Evolutionary conservation across 2,113 vertebrate genomes (phyloP), one percentile per base, ranked within the genome.

Genomic region (Limnothrissa miodon): DNA sequence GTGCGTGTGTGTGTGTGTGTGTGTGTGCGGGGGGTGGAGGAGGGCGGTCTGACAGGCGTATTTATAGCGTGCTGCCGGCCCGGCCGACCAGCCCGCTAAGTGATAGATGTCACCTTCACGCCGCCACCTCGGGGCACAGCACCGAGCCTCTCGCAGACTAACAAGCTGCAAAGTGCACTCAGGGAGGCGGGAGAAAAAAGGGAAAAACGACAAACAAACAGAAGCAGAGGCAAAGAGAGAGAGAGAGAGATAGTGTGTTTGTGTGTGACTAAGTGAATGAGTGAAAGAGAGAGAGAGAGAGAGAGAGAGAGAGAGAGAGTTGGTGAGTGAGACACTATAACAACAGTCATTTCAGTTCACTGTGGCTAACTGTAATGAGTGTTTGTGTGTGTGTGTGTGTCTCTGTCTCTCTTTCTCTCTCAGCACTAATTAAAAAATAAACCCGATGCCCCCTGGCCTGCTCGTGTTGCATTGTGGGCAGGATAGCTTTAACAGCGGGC

Each of bases 101-200:
- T 95, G 92, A 95, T 94, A 92, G 91, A 94, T 93, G 94, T 93
- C 92, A 94, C 94, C 93, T 94, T 94, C 93, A 91, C 91, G 88
- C 89, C 86, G 78, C 87, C 29, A 88, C 90, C 92, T 88, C 90
- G 86, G 88, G 89, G 90, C 89, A 81, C 84, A 86, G 89, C 88
- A 90, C 88, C 89, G 89, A 88, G 87, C 91, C 87, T 88, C 88
- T 90, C 87, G 89, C 87, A 84, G 86, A 90, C 90, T 93, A 93
- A 94, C 93, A 93, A 93, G 92, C 93, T 91, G 90, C 86, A 91
- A 92, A 93, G 90, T 90, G 89, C 89, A 90, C 81, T 81, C 78
- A 23, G 66, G 83, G 78, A 78, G 83, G 88, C 42, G 74, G 85
- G 89, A 88, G 83, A 86, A 88, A 29, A 23, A 48, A 51, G 78